Conservation (phyloP, 2,797 vertebrate species). For the Gymnothorax javanicus region DNA sequence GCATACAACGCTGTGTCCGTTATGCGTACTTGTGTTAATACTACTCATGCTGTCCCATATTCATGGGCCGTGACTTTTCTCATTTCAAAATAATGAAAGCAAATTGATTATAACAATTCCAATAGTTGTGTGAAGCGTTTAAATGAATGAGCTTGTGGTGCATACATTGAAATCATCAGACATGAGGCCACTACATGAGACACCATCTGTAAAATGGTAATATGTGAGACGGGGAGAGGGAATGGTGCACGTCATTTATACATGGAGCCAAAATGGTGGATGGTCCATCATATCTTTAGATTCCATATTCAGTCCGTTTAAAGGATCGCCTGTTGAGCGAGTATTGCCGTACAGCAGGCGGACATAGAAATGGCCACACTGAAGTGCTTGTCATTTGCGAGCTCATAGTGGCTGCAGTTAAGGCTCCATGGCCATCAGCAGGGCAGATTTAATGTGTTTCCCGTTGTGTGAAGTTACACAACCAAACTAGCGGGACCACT, state of each 20-base stretch:
- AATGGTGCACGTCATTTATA: not conserved
- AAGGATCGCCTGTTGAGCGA: not conserved
- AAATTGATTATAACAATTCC: not conserved
- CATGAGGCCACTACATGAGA: not conserved
- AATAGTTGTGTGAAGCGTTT: not conserved
- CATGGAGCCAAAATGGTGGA: not conserved
- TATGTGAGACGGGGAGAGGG: not conserved
- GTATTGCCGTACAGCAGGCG: constrained; percentile 27
- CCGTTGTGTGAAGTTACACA: constrained; percentile 18
- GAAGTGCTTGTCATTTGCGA: constrained; percentile 35
- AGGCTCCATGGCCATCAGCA: constrained; percentile 46
- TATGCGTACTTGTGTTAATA: too few species aligned
- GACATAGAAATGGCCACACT: constrained; percentile 12
- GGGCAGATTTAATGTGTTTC: constrained; percentile 35
- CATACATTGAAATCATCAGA: not conserved
- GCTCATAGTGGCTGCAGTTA: constrained; percentile 43
- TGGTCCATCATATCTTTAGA: not conserved
- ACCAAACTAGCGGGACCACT: not conserved
- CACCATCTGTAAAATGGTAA: not conserved
- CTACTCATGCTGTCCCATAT: too few species aligned
- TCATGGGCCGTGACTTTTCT: not conserved
- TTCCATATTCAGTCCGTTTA: not conserved
- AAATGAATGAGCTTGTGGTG: not conserved
- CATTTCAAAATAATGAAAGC: not conserved
- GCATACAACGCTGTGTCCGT: too few species aligned